Base-by-base conservation (phyloP, 2,113 vertebrate species). In the Chaetodon auriga region DNA sequence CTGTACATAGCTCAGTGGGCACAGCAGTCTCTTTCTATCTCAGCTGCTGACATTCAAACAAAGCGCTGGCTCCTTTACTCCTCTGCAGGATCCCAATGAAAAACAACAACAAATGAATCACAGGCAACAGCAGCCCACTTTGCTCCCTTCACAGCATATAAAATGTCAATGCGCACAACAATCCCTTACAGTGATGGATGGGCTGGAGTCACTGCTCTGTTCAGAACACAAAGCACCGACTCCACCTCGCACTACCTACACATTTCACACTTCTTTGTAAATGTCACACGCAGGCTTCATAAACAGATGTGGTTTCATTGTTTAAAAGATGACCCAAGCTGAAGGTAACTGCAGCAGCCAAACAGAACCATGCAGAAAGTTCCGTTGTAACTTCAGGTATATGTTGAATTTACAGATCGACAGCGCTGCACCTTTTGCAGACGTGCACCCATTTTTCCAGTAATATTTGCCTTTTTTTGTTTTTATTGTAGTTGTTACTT, bases 41-140 rank as follows among this genome's bases (percentile, higher is more conserved):
- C 81, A 74, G 75, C 77, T 57, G 80, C 81, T 88, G 91, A 93
- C 89, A 90, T 92, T 91, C 90, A 91, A 92, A 93, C 91, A 91
- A 92, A 93, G 89, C 87, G 10, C 81, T 7, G 69, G 84, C 87
- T 88, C 79, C 82, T 84, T 87, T 60, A 75, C 89, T 86, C 85
- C 83, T 83, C 90, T 75, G 85, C 83, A 91, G 89, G 87, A 90
- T 87, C 78, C 89, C 75, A 48, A 78, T 66, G 82, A 91, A 90
- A 91, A 92, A 92, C 86, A 90, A 92, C 90, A 90, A 90, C 78
- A 88, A 90, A 93, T 91, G 91, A 93, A 90, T 92, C 91, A 88
- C 84, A 66, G 89, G 88, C 79, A 73, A 81, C 85, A 79, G 89
- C 78, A 65, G 85, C 88, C 89, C 85, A 81, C 87, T 91, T 88